phyloP scores from a whole-genome alignment of 2,113 vertebrate genomes.

The Cynoglossus semilaevis region DNA sequence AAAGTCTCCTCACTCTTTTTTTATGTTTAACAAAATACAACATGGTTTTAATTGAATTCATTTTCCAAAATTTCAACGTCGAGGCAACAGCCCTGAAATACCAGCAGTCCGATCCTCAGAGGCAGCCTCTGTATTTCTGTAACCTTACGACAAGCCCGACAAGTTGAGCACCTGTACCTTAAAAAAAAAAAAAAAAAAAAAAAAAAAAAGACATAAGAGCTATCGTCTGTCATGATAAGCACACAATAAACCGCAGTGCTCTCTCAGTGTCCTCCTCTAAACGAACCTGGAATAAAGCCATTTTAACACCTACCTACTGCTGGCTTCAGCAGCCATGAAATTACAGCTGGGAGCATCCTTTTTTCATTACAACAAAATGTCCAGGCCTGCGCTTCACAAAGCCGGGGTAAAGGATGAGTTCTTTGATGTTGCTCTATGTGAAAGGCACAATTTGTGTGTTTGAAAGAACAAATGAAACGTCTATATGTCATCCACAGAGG shows the following conservation, averaged over 20 bases:
- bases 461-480: conserved; percentile 44
- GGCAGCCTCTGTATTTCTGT: conserved; percentile 34
- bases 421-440: conserved; percentile 59
- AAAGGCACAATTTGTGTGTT: conserved; percentile 51
- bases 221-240: conserved; percentile 62
- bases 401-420: conserved; percentile 43
- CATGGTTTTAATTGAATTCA: too few species aligned
- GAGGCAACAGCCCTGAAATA: too few species aligned
- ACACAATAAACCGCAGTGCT: conserved; percentile 63
- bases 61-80: too few species aligned
- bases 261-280: conserved; percentile 61
- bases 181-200: conserved; percentile 25
- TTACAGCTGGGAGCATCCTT: conserved; percentile 68
- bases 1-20: not conserved
- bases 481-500: conserved; percentile 18
- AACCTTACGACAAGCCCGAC: conserved; percentile 31
- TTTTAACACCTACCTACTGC: conserved; percentile 62
- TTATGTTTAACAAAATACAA: too few species aligned
- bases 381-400: conserved; percentile 59
- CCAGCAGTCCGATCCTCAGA: conserved; percentile 27
- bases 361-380: conserved; percentile 63
- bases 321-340: conserved; percentile 74
- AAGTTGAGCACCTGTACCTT: conserved; percentile 48
- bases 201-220: conserved; percentile 42
- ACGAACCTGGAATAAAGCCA: conserved; percentile 72